These are phyloP conservation scores for Ictalurus furcatus DNA, from an alignment of 2,113 vertebrate genomes.

Conservation along the genomic window DNA sequence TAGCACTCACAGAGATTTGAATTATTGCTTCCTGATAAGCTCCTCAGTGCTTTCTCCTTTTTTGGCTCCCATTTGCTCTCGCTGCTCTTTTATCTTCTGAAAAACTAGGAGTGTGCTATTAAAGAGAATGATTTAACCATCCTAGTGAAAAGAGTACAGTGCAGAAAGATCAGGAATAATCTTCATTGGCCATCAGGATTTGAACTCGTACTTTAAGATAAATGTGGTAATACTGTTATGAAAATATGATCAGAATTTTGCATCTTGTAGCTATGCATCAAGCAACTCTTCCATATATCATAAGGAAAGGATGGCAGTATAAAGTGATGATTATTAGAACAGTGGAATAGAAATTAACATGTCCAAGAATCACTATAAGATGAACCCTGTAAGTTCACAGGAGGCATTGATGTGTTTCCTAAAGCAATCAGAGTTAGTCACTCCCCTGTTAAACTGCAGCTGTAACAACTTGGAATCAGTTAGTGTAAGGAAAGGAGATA, in stretches of 20 bases:
- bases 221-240: not conserved
- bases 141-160: not conserved
- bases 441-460: not conserved
- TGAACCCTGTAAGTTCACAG: not conserved
- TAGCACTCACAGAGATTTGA: not conserved
- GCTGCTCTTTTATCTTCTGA: not conserved
- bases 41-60: not conserved
- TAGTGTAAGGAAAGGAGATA: not conserved
- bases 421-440: not conserved
- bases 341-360: not conserved
- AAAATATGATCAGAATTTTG: not conserved
- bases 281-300: not conserved
- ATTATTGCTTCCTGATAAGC: not conserved
- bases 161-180: not conserved
- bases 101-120: not conserved
- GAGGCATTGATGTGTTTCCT: not conserved
- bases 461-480: not conserved
- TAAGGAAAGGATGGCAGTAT: not conserved
- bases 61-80: not conserved
- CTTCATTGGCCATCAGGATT: not conserved
- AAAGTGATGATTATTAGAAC: not conserved
- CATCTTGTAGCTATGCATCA: not conserved
- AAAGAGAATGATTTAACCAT: not conserved
- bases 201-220: not conserved
- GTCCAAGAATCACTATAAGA: not conserved